Base-by-base conservation (phyloP, 2,888 invertebrate genomes). In the Ormyrus nitidulus region DNA sequence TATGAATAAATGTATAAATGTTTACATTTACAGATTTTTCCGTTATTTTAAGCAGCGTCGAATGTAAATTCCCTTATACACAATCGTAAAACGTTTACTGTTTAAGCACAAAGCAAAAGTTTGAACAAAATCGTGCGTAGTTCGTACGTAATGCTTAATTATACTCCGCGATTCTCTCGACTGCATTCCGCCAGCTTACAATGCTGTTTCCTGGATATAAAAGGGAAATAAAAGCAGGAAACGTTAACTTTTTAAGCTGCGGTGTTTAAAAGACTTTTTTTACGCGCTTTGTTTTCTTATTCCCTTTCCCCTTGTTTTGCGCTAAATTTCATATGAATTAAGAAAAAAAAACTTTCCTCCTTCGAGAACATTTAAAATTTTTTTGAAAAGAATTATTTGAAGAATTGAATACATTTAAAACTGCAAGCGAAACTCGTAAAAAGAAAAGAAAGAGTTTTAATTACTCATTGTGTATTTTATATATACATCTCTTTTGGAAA, bases 61-160 rank as follows among this genome's bases (percentile, higher is more conserved):
- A 34, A 34, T 34, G 34, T 34, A 34, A 34, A 34, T 34, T 34
- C 34, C 34, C 34, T 3, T 34, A 34, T 34, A 34, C 34, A 4
- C 4, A 34, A 34, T 2, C 34, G 34, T 34, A 4, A 4, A 34
- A 34, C 34, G 34, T 34, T 34, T 34, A 34, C 34, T 34, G 34
- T 34, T 34, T 34, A 34, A 34, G 3, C 4, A 34, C 34, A 34
- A 34, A 34, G 10, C 9, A 58, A 73, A 73, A 64, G 48, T 61
- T 61, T n/a, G 44, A 7, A 73, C 13, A 56, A 62, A 64, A 51
- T 64, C 54, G 64, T 13, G 54, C 19, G 54, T 56, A 11, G 46
- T 64, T 53, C 44, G 13, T 46, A 64, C 44, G 13, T 46, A 64
- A 73, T 34, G 56, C 64, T 64, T 64, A 73, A 73, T 73, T 73